Conservation (phyloP, 2,113 vertebrate genomes). For the Sus scrofa region T2T-Sscrofa CM000824.6:186266501-186267000, state of each 20-base stretch:
- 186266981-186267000: too few species aligned
- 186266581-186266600: neutral
- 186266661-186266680: too few species aligned
- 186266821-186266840: neutral
- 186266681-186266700: too few species aligned
- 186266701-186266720: neutral
- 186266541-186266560: neutral
- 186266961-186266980: too few species aligned
- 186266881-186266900: too few species aligned
- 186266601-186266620: neutral
- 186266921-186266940: too few species aligned
- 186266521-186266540: neutral
- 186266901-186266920: too few species aligned
- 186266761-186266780: neutral
- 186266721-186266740: neutral
- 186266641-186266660: neutral
- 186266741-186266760: neutral
- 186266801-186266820: neutral
- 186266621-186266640: neutral
- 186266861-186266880: too few species aligned
- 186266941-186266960: too few species aligned
- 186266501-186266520: neutral
- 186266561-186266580: neutral
- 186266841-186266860: neutral
- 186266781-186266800: neutral